Base-by-base conservation (phyloP, 2,797 vertebrate genomes). In the Pangasius sanitwongsei region DNA sequence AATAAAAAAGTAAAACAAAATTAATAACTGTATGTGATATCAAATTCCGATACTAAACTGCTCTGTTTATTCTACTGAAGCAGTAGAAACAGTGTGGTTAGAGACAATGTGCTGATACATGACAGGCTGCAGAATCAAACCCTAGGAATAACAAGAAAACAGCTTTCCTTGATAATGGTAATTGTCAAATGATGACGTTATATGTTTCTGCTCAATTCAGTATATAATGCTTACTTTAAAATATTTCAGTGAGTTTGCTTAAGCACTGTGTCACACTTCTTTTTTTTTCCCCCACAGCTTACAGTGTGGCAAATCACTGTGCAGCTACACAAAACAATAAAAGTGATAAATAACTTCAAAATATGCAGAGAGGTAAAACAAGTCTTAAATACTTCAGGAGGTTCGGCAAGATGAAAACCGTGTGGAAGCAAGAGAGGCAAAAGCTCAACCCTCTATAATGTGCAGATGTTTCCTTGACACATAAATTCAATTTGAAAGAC, bases 311-410 rank as follows among this genome's bases (percentile, higher is more conserved):
- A 81, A 25, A 23, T 57, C 31, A 44, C 6, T 44, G 44, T 81
- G 78, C 53, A 57, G 78, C 18, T 81, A 81, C 53, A 37, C 8
- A 23, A 34, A 23, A 23, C 16, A 81, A 23, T 37, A 77, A 37
- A 82, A 25, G 55, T 28, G 20, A 82, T 61, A 82, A 61, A 82
- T 41, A 18, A 9, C 37, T 65, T 83, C 0, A 44, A 65, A 63
- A n/a, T n/a, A 16, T n/a, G 59, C 25, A 63, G 25, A 41, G 55
- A 63, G 13, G 37, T 83, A 61, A 48, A 44, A 48, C 34, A 83
- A 65, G 37, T 65, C 59, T 44, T 83, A 83, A 63, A 83, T 65
- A 83, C 65, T 81, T 59, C 31, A 81, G n/a, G n/a, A 81, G 53
- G 55, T n/a, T 55, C 2, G 2, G 50, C 28, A 20, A 41, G 34